phyloP scores from a whole-genome alignment of 2,888 invertebrate species.

The Phanerotoma sp. region DNA sequence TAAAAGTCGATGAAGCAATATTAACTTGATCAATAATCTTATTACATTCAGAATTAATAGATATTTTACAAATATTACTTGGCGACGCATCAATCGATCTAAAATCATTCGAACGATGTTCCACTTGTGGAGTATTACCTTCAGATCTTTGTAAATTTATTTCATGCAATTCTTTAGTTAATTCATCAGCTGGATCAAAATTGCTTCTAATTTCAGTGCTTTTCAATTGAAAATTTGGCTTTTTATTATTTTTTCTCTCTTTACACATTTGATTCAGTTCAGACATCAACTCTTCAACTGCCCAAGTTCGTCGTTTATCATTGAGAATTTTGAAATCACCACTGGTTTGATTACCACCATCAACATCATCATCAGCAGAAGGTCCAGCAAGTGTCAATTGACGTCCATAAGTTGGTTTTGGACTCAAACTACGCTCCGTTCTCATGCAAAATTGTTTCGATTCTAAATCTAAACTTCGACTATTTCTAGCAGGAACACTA shows the following conservation, averaged over 20 bases:
- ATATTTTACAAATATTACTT: slow-evolving; percentile 32
- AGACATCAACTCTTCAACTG: slow-evolving; percentile 49
- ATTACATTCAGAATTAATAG: slow-evolving; percentile 24
- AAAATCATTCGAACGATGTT: slow-evolving; percentile 5
- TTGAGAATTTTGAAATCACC: slow-evolving; percentile 37
- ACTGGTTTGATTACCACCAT: background rate
- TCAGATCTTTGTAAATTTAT: slow-evolving; percentile 36
- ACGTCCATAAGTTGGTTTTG: slow-evolving; percentile 28
- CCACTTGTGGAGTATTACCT: slow-evolving; percentile 5
- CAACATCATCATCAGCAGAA: slow-evolving; percentile 15
- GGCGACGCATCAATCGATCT: slow-evolving; percentile 8
- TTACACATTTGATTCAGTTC: slow-evolving; percentile 44
- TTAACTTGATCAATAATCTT: background rate
- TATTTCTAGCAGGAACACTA: slow-evolving; percentile 28
- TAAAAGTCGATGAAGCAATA: background rate
- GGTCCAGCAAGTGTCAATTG: slow-evolving; percentile 31
- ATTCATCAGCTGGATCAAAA: slow-evolving; percentile 38
- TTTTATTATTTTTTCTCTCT: slow-evolving; percentile 31
- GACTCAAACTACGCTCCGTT: slow-evolving; percentile 29
- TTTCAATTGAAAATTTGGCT: slow-evolving; percentile 33
- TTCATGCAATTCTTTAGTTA: slow-evolving; percentile 42
- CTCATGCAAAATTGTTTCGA: slow-evolving; percentile 19
- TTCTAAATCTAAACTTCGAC: slow-evolving; percentile 30
- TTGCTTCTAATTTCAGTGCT: slow-evolving; percentile 33
- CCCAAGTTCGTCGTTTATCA: slow-evolving; percentile 52